Evolutionary conservation across 2,797 vertebrate genomes (phyloP), one percentile per base, ranked within the genome.

Genomic region (Apogon hyalosoma): DNA sequence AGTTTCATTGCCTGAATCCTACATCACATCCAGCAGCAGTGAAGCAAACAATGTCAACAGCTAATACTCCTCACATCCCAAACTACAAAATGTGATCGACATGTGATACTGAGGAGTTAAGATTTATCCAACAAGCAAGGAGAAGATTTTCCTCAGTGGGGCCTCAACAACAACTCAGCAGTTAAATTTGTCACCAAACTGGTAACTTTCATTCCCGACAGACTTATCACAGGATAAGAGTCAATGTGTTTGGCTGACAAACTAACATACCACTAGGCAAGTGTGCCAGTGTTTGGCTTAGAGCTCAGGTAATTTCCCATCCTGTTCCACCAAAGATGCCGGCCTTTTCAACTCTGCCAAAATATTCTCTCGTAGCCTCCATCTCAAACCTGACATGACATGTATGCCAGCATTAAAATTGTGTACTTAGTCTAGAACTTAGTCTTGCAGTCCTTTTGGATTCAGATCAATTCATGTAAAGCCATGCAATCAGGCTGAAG

Each of bases 381-480:
- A 48, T 42, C 21, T 56, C 24, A 12, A 47, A 42, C 69, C 52
- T 71, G 55, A 73, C 15, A 28, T 14, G 63, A 39, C 64, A 54
- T 15, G 39, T 52, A 41, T 53, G 38, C 10, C 42, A 62, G 24
- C 33, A 7, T 18, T 13, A 12, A 42, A 45, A 63, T n/a, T 63
- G 40, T 24, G 65, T 61, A 31, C 28, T 10, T 28, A 28, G 24
- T 28, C 46, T 42, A 19, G 52, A 21, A 50, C 10, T 48, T 14
- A 36, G 33, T 36, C 33, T 36, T 8, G 28, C 28, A 54, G 63
- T 67, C 58, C n/a, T 24, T 51, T 19, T 28, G 16, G 45, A 76
- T 63, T 76, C 33, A 21, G 31, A 52, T 67, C 55, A 40, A 60
- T 36, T 69, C 4, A 11, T 52, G 38, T 58, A 80, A 61, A 64